phyloP scores from a whole-genome alignment of 2,113 vertebrate genomes.

The Rhinoderma darwinii region DNA sequence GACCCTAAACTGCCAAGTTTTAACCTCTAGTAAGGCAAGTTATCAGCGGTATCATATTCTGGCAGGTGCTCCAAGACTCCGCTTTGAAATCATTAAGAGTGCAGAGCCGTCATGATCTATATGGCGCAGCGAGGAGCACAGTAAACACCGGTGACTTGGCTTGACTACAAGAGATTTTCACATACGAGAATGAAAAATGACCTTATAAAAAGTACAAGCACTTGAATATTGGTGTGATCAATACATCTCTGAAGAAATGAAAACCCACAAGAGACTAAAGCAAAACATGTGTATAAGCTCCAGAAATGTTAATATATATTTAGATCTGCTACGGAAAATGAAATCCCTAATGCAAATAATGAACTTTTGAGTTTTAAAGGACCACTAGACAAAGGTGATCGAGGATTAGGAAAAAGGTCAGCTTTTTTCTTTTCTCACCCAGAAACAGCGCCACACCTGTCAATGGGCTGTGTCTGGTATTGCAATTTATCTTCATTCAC shows the following conservation, averaged over 20 bases:
- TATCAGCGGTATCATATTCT: slow-evolving; percentile 3
- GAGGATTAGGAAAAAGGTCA: no score
- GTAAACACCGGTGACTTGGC: background rate
- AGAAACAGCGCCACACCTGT: no score
- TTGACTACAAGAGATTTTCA: background rate
- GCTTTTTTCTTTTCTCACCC: no score
- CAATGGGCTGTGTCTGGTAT: no score
- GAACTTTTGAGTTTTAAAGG: background rate
- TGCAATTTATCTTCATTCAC: no score
- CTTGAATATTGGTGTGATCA: background rate
- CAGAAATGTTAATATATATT: background rate
- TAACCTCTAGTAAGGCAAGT: background rate
- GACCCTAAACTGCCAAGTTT: background rate
- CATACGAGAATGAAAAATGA: background rate
- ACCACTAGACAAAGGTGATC: no score
- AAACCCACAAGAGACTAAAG: background rate
- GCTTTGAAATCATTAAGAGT: slow-evolving; percentile 10
- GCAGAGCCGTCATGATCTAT: background rate
- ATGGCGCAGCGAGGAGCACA: background rate
- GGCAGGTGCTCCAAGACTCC: background rate
- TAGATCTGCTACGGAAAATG: background rate
- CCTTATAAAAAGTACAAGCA: background rate
- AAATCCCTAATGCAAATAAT: background rate
- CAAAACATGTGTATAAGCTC: background rate
- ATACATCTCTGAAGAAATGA: background rate